Percentiles rank a stretch among this genome's conserved stretches.
Conservation (phyloP, 2,797 vertebrate species). For the Hydrolagus colliei region DNA sequence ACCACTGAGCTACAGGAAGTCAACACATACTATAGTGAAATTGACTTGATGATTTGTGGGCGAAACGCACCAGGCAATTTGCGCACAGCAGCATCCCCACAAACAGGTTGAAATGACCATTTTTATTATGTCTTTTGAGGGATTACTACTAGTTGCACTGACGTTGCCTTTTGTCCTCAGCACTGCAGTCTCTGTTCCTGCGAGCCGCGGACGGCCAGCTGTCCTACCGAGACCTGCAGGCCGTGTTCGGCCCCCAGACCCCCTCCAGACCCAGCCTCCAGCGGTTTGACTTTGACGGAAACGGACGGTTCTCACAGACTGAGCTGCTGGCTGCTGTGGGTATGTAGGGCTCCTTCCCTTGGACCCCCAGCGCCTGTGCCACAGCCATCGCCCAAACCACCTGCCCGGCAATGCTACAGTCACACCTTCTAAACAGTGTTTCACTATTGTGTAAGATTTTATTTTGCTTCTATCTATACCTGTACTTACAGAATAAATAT, state of each 20-base stretch:
- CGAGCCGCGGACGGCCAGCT: conserved; percentile 48
- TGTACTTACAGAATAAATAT: conserved; percentile 5
- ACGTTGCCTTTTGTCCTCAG: conserved; percentile 39
- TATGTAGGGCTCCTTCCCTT: background rate
- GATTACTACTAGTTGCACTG: no score
- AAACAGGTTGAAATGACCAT: no score
- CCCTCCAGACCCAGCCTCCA: background rate
- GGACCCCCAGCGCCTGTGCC: background rate
- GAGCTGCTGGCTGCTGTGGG: background rate
- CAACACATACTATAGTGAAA: no score
- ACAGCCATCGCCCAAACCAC: background rate
- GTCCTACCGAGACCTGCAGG: conserved; percentile 51
- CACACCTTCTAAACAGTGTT: conserved; percentile 28
- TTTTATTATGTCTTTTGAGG: no score
- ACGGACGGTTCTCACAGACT: conserved; percentile 22
- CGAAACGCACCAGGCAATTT: no score
- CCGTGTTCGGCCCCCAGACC: conserved; percentile 42
- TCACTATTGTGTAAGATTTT: conserved; percentile 11
- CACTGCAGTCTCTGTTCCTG: conserved; percentile 56
- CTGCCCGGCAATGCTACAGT: conserved; percentile 14
- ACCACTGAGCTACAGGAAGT: no score
- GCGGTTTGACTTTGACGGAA: background rate
- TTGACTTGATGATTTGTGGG: no score
- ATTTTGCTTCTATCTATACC: background rate
- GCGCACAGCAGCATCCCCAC: no score